Percentiles rank a stretch among this genome's conserved stretches.
These are phyloP conservation scores for Solea senegalensis DNA, from an alignment of 2,113 vertebrate species.

Conservation along the genomic window DNA sequence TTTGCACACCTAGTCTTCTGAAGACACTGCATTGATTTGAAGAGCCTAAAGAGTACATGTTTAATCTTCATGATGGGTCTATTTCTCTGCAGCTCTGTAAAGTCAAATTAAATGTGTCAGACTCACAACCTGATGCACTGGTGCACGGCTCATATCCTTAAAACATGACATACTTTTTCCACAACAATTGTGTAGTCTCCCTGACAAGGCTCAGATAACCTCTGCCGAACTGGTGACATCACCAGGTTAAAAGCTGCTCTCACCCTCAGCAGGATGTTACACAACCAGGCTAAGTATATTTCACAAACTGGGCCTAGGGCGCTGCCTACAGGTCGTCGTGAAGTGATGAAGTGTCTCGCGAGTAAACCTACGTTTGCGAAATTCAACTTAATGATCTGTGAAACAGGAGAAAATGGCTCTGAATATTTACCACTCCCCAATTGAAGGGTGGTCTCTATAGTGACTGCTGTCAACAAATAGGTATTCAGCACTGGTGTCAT, in stretches of 20 bases:
- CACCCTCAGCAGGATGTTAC: background rate
- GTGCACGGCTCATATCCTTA: background rate
- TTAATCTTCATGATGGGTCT: too few species aligned
- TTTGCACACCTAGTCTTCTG: too few species aligned
- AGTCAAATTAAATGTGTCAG: too few species aligned
- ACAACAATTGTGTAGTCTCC: background rate
- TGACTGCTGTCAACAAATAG: background rate
- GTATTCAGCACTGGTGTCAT: background rate
- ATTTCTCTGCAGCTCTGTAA: too few species aligned
- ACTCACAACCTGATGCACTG: too few species aligned
- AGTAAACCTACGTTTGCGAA: background rate
- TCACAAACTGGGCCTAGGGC: background rate
- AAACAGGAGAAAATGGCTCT: background rate
- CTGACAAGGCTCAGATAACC: slow-evolving; percentile 2
- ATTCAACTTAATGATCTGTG: background rate
- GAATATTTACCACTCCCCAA: background rate
- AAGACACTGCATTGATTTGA: too few species aligned
- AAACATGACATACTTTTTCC: background rate
- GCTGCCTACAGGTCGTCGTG: too few species aligned
- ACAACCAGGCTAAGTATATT: background rate
- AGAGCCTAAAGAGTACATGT: too few species aligned
- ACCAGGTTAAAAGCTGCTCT: background rate
- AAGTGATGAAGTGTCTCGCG: background rate
- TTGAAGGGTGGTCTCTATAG: background rate
- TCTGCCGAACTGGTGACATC: slow-evolving; percentile 6